Evolutionary conservation across 35 echinoderm and acorn worm species (phyloP), one percentile per base, ranked within the genome.

Genomic region (Apostichopus parvimensis): DNA sequence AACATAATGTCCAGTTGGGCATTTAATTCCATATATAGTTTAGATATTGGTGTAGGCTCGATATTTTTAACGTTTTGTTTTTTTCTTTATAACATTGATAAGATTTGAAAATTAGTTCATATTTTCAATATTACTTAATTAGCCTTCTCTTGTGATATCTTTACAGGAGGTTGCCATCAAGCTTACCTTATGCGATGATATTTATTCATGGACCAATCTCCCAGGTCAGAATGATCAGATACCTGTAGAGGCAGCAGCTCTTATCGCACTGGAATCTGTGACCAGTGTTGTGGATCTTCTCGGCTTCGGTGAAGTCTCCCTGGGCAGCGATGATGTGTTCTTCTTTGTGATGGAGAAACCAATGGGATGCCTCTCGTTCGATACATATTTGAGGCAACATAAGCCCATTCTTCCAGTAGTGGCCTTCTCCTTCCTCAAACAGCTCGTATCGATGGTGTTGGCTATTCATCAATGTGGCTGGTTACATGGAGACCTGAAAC

Each of bases 91-190:
- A n/a, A n/a, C n/a, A n/a, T n/a, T n/a, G n/a, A n/a, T n/a, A n/a
- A n/a, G n/a, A n/a, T n/a, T n/a, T 34, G 0, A 34, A 34, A 34
- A 34, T 34, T 34, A 34, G 28, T 1, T 34, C 28, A 34, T 34
- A 34, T 34, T 34, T 34, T 34, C 28, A 34, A 34, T 34, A 34
- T 34, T 34, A 34, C 28, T 34, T 34, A 34, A 34, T 34, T 34
- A 34, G 28, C 28, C 62, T 68, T 68, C 64, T 52, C 54, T 82
- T 82, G 8, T 4, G 8, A 22, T 84, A 2, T 45, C 26, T 12
- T 56, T 14, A 84, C 61, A 88, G 68, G 60, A 88, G 62, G 86
- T 88, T 9, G 86, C 86, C 86, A 88, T 88, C 8, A 88, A 88
- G 86, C 72, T 88, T 57, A 88, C 28, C 22, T 12, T 6, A 45